A percentile compares a stretch with the other conserved stretches of the same genome.
phyloP scores from a whole-genome alignment of 2,888 invertebrate genomes.

The Temnothorax unifasciatus region DNA sequence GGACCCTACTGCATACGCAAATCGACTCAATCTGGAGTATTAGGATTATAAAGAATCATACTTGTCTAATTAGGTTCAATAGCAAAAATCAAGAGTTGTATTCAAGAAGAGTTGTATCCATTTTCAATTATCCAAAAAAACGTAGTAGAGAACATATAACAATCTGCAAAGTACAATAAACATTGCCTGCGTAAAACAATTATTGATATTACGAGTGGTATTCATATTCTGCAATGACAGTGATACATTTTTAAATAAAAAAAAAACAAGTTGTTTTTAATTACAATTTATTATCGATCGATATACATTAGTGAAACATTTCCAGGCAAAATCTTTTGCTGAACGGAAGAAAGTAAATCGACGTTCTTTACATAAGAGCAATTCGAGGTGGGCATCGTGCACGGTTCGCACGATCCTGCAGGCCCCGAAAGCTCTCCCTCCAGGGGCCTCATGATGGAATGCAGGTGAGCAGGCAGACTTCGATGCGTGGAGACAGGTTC shows the following conservation, averaged over 20 bases:
- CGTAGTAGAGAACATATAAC: too few relatives aligned
- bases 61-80: background rate
- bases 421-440: conserved; percentile 77
- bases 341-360: background rate
- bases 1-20: conserved; percentile 42
- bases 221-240: background rate
- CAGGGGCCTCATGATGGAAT: conserved; percentile 82
- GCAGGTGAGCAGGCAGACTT: conserved; percentile 84
- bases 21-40: background rate
- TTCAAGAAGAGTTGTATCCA: too few relatives aligned
- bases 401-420: conserved; percentile 66
- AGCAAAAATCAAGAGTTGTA: background rate
- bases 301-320: background rate
- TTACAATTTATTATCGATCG: background rate
- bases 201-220: background rate
- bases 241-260: background rate
- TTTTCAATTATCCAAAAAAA: background rate
- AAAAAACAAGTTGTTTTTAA: background rate
- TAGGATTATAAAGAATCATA: background rate
- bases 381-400: background rate
- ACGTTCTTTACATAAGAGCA: background rate
- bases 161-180: background rate
- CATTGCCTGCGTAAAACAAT: background rate
- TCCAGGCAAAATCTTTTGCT: background rate
- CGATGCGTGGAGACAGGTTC: conserved; percentile 85